These are phyloP conservation scores for Tolypeutes matacus DNA, from an alignment of 2,797 vertebrate genomes.

Conservation along the genomic window DNA sequence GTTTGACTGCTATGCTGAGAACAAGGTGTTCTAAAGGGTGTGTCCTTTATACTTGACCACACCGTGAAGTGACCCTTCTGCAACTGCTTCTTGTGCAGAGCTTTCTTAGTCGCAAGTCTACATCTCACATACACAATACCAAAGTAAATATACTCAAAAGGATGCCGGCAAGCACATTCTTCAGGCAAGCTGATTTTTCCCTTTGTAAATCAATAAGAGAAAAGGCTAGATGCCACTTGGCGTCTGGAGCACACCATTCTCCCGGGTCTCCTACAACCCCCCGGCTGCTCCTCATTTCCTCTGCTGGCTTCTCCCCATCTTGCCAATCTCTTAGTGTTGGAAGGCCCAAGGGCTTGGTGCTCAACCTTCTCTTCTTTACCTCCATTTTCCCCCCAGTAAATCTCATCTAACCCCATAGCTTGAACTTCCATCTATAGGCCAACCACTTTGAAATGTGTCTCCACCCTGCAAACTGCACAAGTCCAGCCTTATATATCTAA, in stretches of 20 bases:
- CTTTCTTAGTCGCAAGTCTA: not conserved
- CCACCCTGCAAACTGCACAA: not conserved
- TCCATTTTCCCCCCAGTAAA: not conserved
- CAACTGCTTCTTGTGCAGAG: not conserved
- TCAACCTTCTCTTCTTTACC: not conserved
- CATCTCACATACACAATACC: not conserved
- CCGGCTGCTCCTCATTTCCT: not conserved
- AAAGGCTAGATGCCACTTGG: not conserved
- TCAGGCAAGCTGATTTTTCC: not conserved
- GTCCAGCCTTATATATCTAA: not conserved
- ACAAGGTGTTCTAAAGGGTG: not conserved
- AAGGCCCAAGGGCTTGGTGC: not conserved
- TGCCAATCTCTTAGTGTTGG: not conserved
- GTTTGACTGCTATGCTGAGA: rapidly evolving
- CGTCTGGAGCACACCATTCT: not conserved
- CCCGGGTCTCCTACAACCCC: not conserved
- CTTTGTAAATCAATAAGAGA: not conserved
- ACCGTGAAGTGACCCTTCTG: not conserved
- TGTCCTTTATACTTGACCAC: rapidly evolving
- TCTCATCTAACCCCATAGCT: not conserved
- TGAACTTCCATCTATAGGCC: not conserved
- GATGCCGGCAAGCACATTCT: not conserved
- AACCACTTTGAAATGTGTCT: not conserved
- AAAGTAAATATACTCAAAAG: not conserved
- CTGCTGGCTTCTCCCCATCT: not conserved